A percentile compares a stretch with the other conserved stretches of the same genome.
These are phyloP conservation scores for Gerosis bhagava DNA, from an alignment of 2,888 invertebrate genomes.

Conservation along the genomic window DNA sequence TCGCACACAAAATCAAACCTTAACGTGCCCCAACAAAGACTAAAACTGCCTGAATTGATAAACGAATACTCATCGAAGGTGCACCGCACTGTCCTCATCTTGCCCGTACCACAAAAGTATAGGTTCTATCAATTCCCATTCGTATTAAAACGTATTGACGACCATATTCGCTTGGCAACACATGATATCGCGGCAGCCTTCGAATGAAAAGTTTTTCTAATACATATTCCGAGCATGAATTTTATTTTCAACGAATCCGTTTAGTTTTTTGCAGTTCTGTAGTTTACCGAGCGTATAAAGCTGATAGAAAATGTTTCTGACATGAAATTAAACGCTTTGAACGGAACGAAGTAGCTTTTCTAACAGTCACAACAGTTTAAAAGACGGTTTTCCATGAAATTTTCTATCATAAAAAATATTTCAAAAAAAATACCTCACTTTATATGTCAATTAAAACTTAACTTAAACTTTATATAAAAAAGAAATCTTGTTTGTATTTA, in stretches of 20 bases:
- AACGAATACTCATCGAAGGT: constrained; percentile 12
- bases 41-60: constrained; percentile 13
- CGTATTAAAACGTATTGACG: constrained; percentile 15
- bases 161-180: constrained; percentile 8
- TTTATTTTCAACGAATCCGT: constrained; percentile 25
- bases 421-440: too few species aligned
- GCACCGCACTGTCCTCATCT: constrained; percentile 6
- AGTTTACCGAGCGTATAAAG: constrained; percentile 17
- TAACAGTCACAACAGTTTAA: constrained; percentile 7
- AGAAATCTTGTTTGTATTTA: too few species aligned
- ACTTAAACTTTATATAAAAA: too few species aligned
- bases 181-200: constrained; percentile 2
- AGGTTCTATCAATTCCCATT: constrained; percentile 8
- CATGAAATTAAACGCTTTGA: constrained; percentile 21
- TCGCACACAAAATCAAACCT: constrained; percentile 11
- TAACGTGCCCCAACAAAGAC: constrained; percentile 6
- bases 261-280: constrained; percentile 22
- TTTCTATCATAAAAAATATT: too few species aligned
- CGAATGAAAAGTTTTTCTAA: constrained; percentile 20
- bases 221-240: constrained; percentile 26
- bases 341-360: constrained; percentile 6
- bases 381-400: not conserved
- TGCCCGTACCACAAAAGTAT: constrained; percentile 7
- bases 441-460: too few species aligned
- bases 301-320: constrained; percentile 21